Conservation (phyloP, 1,140 invertebrate species). For the Grapholita molesta region DNA sequence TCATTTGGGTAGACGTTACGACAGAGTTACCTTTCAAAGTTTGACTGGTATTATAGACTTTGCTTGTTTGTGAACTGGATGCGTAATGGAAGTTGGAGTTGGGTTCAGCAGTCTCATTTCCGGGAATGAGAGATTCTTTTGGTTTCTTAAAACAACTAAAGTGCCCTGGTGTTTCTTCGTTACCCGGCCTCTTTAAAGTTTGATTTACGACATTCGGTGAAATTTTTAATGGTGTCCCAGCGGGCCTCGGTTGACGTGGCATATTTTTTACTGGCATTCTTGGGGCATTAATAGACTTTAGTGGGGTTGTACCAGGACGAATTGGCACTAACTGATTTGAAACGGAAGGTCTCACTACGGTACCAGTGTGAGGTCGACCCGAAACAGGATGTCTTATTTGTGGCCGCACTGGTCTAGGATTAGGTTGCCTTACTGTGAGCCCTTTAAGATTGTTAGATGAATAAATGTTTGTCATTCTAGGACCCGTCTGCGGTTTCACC, state of each 20-base stretch:
- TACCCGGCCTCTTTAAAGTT: constrained; percentile 37
- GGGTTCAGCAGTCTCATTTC: constrained; percentile 30
- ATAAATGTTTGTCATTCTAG: constrained; percentile 30
- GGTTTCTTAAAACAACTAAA: constrained; percentile 66
- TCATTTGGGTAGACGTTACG: constrained; percentile 45
- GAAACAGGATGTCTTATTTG: constrained; percentile 43
- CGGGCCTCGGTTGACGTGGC: constrained; percentile 31
- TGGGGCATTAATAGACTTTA: constrained; percentile 29
- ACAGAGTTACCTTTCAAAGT: constrained; percentile 48
- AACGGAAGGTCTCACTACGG: constrained; percentile 25
- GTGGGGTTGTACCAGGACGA: constrained; percentile 33
- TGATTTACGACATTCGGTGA: constrained; percentile 41
- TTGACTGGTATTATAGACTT: constrained; percentile 49
- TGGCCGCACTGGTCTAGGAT: constrained; percentile 33
- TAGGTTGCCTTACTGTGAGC: constrained; percentile 38
- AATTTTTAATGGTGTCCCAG: constrained; percentile 50
- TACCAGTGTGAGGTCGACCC: constrained; percentile 22
- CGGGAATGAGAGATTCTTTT: constrained; percentile 49
- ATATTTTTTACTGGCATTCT: constrained; percentile 38
- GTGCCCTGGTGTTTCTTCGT: constrained; percentile 41
- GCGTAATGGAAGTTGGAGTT: constrained; percentile 38
- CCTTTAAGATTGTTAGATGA: constrained; percentile 38
- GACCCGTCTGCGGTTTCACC: constrained; percentile 38
- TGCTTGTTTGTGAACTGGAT: constrained; percentile 42
- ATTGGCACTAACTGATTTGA: constrained; percentile 49